Base-by-base conservation (phyloP, 2,113 vertebrate species). In the Ceuthmochares aereus region DNA sequence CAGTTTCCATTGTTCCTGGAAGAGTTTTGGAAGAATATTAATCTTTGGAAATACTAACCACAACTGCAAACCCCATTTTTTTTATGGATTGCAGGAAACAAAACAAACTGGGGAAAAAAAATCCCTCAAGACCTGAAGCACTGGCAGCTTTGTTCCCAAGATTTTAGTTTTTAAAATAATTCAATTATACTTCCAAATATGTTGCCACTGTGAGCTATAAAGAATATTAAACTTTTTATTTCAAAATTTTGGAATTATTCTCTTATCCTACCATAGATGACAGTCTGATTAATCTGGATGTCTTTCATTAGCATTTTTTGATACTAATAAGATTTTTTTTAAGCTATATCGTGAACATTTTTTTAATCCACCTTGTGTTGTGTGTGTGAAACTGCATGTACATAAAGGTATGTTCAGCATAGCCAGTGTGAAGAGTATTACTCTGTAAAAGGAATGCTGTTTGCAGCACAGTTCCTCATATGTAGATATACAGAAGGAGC, bases 351-450 rank as follows among this genome's bases (percentile, higher is more conserved):
- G 43, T 45, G 23, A 56, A 36, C 7, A 26, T 15, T 76, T 87
- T 74, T 49, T 22, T 37, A 81, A 68, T 76, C 19, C 14, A 64
- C 10, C 19, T 43, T 0, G 0, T 52, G 9, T 3, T 69, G 22
- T 36, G 7, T 40, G 14, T 45, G 19, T 43, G 34, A 76, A 80
- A 45, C 11, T 40, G 27, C 13, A 60, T 18, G 29, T 45, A 34
- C 40, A 75, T 30, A 66, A 55, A 74, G 15, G 12, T 2, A 4
- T 69, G 14, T 55, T 84, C 68, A 37, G 16, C 45, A 54, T 11
- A 91, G 30, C 17, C 84, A 27, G 6, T 36, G 14, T 60, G 45
- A 87, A 51, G 76, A 78, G 10, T 82, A 78, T 56, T 49, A 54
- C 8, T 73, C 19, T 30, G 22, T 27, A 51, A 73, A 83, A 94